Percentiles rank a stretch among this genome's conserved stretches.
Conservation (phyloP, 2,888 invertebrate species). For the Drosophila meridiana region DNA sequence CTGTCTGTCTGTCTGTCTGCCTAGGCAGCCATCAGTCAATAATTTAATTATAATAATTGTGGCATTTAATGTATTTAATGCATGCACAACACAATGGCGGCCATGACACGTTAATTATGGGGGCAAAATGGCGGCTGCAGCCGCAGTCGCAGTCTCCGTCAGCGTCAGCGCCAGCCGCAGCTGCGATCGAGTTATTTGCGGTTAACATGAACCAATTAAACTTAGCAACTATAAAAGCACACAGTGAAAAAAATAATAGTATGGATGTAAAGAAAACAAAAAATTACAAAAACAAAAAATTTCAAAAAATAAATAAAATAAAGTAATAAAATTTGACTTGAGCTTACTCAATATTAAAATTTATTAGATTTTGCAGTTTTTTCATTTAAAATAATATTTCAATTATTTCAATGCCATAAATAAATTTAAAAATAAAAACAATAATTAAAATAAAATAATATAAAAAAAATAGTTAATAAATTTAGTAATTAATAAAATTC, state of each 20-base stretch:
- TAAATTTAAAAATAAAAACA: too few relatives aligned
- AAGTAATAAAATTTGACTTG: too few relatives aligned
- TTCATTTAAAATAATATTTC: too few relatives aligned
- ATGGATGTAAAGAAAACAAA: background rate
- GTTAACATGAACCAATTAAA: conserved; percentile 66
- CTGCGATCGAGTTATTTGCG: conserved; percentile 60
- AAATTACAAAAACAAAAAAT: background rate
- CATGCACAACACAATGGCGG: conserved; percentile 73
- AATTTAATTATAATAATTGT: conserved; percentile 85
- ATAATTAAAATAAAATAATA: too few relatives aligned
- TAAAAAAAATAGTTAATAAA: too few relatives aligned
- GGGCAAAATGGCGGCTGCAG: conserved; percentile 63
- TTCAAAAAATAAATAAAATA: too few relatives aligned
- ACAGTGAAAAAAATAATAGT: conserved; percentile 5
- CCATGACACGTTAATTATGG: conserved; percentile 81
- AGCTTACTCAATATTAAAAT: too few relatives aligned
- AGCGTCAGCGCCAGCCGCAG: conserved; percentile 1
- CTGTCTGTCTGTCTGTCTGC: background rate
- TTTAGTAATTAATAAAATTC: too few relatives aligned
- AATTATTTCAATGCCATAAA: too few relatives aligned
- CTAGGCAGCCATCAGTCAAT: conserved; percentile 63
- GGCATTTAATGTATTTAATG: conserved; percentile 84
- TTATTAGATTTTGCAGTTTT: too few relatives aligned
- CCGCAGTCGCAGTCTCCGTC: conserved; percentile 18
- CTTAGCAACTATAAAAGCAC: conserved; percentile 27